A percentile compares a stretch with the other conserved stretches of the same genome.
Conservation (phyloP, 2,113 vertebrate species). For the Thinocorus orbignyianus region DNA sequence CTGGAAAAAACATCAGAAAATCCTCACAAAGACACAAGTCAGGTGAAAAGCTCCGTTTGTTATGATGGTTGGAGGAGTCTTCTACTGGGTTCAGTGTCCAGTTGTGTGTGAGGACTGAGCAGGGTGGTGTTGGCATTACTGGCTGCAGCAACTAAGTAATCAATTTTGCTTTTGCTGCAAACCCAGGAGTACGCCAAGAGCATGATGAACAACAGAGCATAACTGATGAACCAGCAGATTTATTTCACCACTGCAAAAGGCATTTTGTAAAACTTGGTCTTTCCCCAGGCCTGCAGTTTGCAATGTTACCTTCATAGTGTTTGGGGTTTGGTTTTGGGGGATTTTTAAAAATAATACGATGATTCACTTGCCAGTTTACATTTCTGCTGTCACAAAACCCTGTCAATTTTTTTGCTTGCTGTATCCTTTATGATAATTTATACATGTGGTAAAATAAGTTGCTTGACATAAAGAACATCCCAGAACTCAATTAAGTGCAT, state of each 20-base stretch:
- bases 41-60: not conserved
- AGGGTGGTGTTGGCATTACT: not conserved
- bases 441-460: not conserved
- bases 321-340: not conserved
- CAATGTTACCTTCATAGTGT: not conserved
- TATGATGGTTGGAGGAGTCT: not conserved
- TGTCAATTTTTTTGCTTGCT: not conserved
- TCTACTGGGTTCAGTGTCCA: not conserved
- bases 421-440: not conserved
- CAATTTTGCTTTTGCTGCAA: not conserved
- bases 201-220: not conserved
- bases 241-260: not conserved
- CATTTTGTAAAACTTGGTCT: not conserved
- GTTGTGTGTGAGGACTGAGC: not conserved
- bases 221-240: not conserved
- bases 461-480: not conserved
- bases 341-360: not conserved
- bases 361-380: not conserved
- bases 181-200: not conserved
- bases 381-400: not conserved
- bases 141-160: not conserved
- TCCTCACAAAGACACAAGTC: rapidly evolving
- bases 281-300: not conserved
- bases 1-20: not conserved
- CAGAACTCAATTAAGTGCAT: not conserved